Percentiles rank a stretch among this genome's conserved stretches.
Conservation (phyloP, 2,888 invertebrate species). For the Clanis bilineata region DNA sequence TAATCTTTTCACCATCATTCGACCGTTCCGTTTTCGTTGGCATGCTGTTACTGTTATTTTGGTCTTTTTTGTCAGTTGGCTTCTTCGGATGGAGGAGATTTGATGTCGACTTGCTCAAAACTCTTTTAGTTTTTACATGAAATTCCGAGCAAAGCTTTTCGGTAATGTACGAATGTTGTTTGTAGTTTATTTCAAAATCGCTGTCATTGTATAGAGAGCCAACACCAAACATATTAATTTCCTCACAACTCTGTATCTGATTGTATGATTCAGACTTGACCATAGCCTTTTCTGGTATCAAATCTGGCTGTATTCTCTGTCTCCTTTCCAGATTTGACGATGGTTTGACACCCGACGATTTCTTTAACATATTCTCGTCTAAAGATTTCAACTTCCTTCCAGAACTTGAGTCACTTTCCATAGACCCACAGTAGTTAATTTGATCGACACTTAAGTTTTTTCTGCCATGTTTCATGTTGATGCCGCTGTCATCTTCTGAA, state of each 20-base stretch:
- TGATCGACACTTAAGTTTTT: constrained; percentile 79
- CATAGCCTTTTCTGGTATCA: constrained; percentile 77
- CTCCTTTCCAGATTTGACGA: constrained; percentile 74
- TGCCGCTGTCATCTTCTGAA: constrained; percentile 67
- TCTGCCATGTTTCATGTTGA: constrained; percentile 73
- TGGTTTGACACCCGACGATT: constrained; percentile 70
- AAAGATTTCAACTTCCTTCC: constrained; percentile 74
- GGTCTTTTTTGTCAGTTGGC: constrained; percentile 74
- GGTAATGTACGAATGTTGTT: constrained; percentile 85
- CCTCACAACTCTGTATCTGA: constrained; percentile 79
- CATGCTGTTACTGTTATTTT: constrained; percentile 76
- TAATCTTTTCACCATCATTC: constrained; percentile 62
- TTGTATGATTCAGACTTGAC: constrained; percentile 77
- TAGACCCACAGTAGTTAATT: constrained; percentile 78
- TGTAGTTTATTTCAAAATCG: constrained; percentile 79
- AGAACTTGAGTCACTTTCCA: constrained; percentile 77
- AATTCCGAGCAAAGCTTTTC: constrained; percentile 87
- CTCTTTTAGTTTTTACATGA: constrained; percentile 86
- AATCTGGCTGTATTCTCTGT: constrained; percentile 78
- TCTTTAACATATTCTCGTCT: constrained; percentile 77
- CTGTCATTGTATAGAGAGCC: constrained; percentile 81
- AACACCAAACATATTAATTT: constrained; percentile 79
- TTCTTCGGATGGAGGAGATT: constrained; percentile 84
- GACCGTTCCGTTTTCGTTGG: constrained; percentile 73
- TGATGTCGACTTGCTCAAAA: constrained; percentile 84